phyloP scores from a whole-genome alignment of 2,113 vertebrate species.

The Myrmophylax atrothorax region DNA sequence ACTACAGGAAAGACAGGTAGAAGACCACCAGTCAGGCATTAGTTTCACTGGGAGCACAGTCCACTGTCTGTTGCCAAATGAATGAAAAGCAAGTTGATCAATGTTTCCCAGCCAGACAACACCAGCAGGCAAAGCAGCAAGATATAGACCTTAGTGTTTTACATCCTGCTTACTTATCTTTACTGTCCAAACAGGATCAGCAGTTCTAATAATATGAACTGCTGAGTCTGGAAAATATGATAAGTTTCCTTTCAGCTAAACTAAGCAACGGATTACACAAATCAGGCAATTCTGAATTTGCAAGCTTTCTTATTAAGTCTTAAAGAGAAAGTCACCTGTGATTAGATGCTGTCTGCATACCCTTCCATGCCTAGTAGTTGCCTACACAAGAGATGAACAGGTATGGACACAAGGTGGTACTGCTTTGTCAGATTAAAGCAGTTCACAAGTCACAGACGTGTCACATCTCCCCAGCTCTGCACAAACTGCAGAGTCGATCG shows the following conservation, averaged over 20 bases:
- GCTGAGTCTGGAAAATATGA: conserved; percentile 58
- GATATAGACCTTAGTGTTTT: background rate
- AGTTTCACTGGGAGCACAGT: background rate
- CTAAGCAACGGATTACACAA: conserved; percentile 25
- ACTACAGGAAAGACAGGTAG: background rate
- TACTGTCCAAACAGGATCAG: conserved; percentile 51
- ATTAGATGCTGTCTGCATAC: background rate
- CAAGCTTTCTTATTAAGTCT: background rate
- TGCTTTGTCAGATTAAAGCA: background rate
- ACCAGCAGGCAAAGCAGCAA: background rate
- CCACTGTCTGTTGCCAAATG: background rate
- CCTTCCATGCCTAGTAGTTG: background rate
- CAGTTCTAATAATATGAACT: conserved; percentile 54
- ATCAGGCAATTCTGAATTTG: background rate
- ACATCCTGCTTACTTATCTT: conserved; percentile 41
- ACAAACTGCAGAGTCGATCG: background rate
- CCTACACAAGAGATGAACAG: background rate
- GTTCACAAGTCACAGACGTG: fast-evolving
- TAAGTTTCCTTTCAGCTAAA: conserved; percentile 53
- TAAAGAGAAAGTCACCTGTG: background rate
- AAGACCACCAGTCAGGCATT: background rate
- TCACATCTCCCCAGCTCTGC: background rate
- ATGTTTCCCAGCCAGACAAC: background rate
- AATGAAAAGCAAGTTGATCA: background rate
- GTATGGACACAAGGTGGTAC: background rate